Evolutionary conservation across 2,888 invertebrate species (phyloP).

Genomic region (Pristionchus arcanus): DNA sequence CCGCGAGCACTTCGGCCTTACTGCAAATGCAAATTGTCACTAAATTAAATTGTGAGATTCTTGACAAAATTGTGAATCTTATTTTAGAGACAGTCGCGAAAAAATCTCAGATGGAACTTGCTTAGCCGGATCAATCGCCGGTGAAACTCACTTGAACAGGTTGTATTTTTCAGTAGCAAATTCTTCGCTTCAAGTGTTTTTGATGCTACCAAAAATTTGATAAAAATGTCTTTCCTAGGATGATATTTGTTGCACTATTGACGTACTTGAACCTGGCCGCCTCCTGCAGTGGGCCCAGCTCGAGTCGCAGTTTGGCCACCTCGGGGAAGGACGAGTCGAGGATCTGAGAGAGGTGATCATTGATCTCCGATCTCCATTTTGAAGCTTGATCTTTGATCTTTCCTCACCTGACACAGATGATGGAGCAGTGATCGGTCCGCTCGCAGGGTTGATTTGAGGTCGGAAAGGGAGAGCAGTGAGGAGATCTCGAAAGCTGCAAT

Average conservation of each 20-base stretch:
- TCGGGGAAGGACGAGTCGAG: constrained; percentile 76
- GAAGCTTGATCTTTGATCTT: not conserved
- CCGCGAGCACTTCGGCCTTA: constrained; percentile 70
- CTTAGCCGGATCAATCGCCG: not conserved
- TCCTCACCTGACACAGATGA: constrained; percentile 66
- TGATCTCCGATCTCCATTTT: not conserved
- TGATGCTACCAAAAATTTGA: too few species aligned
- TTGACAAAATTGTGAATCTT: too few species aligned
- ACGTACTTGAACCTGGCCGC: constrained; percentile 74
- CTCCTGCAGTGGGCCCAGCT: constrained; percentile 72
- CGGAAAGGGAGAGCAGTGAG: constrained; percentile 72
- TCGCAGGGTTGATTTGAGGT: constrained; percentile 69
- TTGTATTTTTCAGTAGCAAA: not conserved
- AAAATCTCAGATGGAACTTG: not conserved
- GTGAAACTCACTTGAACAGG: too few species aligned
- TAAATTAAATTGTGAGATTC: too few species aligned
- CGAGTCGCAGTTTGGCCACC: constrained; percentile 73
- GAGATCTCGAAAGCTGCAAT: constrained; percentile 73
- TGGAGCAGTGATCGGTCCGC: constrained; percentile 76
- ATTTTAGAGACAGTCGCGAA: too few species aligned
- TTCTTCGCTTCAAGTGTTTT: too few species aligned
- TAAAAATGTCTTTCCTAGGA: too few species aligned
- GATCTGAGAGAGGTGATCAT: constrained; percentile 55
- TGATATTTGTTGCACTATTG: too few species aligned
- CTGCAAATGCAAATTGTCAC: constrained; percentile 60